Evolutionary conservation across 2,888 invertebrate genomes (phyloP).

Genomic region (Athrips mouffetella): DNA sequence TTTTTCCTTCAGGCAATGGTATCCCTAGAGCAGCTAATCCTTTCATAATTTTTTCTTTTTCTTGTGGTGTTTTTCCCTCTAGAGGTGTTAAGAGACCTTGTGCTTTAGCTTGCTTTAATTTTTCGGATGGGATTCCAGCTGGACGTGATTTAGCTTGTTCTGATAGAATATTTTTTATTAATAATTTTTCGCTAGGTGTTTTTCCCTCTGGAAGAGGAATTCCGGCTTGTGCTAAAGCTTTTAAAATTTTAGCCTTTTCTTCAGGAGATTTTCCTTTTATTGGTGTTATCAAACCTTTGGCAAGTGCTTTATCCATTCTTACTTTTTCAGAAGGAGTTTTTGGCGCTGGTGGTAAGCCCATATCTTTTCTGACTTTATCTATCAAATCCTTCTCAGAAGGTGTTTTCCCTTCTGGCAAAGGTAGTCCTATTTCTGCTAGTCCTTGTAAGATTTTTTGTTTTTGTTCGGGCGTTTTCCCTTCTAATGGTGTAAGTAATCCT

Average conservation of each 20-base stretch:
- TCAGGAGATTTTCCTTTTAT: conserved; percentile 29
- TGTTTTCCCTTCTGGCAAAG: conserved; percentile 34
- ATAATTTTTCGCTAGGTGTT: conserved; percentile 27
- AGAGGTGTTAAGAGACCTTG: conserved; percentile 31
- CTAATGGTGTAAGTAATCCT: conserved; percentile 28
- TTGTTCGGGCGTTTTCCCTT: conserved; percentile 27
- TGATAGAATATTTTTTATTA: conserved; percentile 29
- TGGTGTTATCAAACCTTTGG: conserved; percentile 25
- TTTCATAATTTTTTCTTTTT: conserved; percentile 31
- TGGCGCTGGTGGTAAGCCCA: conserved; percentile 30
- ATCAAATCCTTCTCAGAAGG: conserved; percentile 33
- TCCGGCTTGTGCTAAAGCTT: conserved; percentile 19
- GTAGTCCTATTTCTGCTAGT: conserved; percentile 13
- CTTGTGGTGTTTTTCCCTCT: conserved; percentile 27
- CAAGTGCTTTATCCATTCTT: conserved; percentile 21
- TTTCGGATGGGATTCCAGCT: conserved; percentile 16
- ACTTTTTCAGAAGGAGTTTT: conserved; percentile 25
- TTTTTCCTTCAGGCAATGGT: conserved; percentile 33
- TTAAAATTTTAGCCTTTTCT: conserved; percentile 31
- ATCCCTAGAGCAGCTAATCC: conserved; percentile 27
- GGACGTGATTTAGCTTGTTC: background rate
- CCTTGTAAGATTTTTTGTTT: conserved; percentile 2
- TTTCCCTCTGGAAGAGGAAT: conserved; percentile 27
- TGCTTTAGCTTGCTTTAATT: conserved; percentile 27
- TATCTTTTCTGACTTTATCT: conserved; percentile 30